phyloP scores from a whole-genome alignment of 1,140 invertebrate species.

The Micrasema longulum region DNA sequence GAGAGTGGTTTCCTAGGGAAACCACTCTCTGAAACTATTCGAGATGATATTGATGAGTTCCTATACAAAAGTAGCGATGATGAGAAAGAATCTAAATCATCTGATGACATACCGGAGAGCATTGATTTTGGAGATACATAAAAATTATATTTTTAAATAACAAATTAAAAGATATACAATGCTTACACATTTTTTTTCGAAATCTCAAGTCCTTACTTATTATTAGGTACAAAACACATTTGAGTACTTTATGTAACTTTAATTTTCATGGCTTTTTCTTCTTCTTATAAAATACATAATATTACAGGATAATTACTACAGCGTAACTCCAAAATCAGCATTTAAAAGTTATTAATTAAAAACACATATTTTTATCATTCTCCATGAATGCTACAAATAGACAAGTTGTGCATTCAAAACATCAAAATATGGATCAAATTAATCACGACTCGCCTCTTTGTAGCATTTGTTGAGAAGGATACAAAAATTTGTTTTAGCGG shows the following conservation, averaged over 20 bases:
- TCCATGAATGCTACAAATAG: no score
- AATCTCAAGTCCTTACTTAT: not conserved
- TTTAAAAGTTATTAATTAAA: no score
- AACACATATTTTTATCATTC: no score
- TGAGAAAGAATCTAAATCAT: conserved; percentile 57
- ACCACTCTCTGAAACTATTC: conserved; percentile 62
- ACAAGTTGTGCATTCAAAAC: no score
- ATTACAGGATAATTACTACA: not conserved
- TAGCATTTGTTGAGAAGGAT: no score
- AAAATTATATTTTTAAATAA: no score
- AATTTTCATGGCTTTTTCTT: not conserved
- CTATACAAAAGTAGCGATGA: conserved; percentile 59
- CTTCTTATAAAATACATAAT: not conserved
- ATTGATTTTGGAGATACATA: conserved; percentile 38
- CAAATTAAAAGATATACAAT: not conserved
- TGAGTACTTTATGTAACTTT: no score
- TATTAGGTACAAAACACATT: not conserved
- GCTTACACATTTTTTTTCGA: not conserved
- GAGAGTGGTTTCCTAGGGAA: no score
- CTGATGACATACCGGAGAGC: conserved; percentile 48
- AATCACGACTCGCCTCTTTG: no score
- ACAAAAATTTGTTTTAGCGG: no score
- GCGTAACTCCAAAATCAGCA: not conserved
- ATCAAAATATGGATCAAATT: no score
- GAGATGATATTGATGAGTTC: conserved; percentile 63